A percentile compares a stretch with the other conserved stretches of the same genome.
Conservation (phyloP, 2,113 vertebrate species). For the Ptilonorhynchus violaceus region DNA sequence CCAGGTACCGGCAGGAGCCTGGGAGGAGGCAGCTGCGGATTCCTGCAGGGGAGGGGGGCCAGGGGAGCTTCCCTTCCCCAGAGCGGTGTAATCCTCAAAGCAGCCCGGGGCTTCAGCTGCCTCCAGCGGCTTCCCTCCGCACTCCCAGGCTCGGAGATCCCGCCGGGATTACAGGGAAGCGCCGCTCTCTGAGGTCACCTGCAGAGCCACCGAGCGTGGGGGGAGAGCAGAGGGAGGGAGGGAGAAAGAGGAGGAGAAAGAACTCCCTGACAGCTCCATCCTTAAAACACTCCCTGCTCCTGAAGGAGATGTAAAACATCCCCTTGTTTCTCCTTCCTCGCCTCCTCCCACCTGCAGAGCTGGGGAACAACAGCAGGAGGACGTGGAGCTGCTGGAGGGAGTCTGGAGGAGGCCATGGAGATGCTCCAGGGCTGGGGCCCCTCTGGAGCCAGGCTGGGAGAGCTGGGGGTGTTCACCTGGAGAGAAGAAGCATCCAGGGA, state of each 20-base stretch:
- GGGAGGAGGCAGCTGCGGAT: neutral
- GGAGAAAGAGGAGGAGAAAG: neutral
- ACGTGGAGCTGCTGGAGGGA: neutral
- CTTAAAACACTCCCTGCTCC: neutral
- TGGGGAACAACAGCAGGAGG: neutral
- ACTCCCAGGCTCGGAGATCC: neutral
- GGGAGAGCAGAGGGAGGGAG: neutral
- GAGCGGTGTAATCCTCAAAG: neutral
- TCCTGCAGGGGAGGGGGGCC: neutral
- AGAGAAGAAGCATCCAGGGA: neutral
- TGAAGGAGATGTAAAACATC: neutral
- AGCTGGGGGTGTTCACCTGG: neutral
- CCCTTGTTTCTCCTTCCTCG: neutral
- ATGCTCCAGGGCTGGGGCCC: neutral
- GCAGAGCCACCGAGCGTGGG: neutral
- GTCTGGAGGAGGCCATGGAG: neutral
- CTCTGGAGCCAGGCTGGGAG: neutral
- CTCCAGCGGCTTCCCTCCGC: neutral
- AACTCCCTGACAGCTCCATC: neutral
- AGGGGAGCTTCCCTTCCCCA: neutral
- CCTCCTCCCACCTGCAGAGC: neutral
- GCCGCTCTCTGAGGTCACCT: neutral
- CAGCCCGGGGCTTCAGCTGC: neutral
- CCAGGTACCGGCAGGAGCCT: neutral
- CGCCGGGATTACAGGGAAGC: neutral